A percentile compares a stretch with the other conserved stretches of the same genome.
These are phyloP conservation scores for Brachystomella parvula DNA, from an alignment of 1,140 invertebrate genomes.

Conservation along the genomic window DNA sequence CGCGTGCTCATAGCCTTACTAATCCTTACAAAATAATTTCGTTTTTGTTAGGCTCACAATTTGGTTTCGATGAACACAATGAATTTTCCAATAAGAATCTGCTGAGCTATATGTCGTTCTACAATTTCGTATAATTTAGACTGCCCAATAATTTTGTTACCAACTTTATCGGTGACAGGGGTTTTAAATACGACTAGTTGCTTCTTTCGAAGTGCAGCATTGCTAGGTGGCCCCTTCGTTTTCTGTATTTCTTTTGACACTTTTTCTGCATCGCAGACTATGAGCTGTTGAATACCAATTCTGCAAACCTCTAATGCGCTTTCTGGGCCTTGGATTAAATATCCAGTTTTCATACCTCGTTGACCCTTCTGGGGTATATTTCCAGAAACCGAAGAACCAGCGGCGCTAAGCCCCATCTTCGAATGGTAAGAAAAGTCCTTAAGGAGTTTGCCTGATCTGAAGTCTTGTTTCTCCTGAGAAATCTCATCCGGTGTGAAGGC, in stretches of 20 bases:
- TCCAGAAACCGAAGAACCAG: not conserved
- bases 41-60: too few species aligned
- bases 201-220: conserved; percentile 24
- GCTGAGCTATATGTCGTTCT: conserved; percentile 63
- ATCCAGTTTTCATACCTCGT: not conserved
- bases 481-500: not conserved
- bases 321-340: not conserved
- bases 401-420: not conserved
- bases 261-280: not conserved
- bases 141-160: conserved; percentile 47
- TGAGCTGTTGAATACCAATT: not conserved
- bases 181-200: conserved; percentile 19
- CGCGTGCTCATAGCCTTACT: too few species aligned
- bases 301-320: not conserved
- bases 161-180: conserved; percentile 22
- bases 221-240: not conserved
- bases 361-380: not conserved
- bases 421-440: not conserved
- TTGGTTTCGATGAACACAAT: conserved; percentile 48
- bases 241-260: not conserved
- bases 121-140: conserved; percentile 57
- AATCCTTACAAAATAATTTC: too few species aligned
- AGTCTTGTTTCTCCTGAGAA: not conserved
- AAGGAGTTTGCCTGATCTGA: not conserved
- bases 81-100: conserved; percentile 77